Percentiles rank a stretch among this genome's conserved stretches.
phyloP scores from a whole-genome alignment of 2,113 vertebrate genomes.

The Glaucidium brasilianum region DNA sequence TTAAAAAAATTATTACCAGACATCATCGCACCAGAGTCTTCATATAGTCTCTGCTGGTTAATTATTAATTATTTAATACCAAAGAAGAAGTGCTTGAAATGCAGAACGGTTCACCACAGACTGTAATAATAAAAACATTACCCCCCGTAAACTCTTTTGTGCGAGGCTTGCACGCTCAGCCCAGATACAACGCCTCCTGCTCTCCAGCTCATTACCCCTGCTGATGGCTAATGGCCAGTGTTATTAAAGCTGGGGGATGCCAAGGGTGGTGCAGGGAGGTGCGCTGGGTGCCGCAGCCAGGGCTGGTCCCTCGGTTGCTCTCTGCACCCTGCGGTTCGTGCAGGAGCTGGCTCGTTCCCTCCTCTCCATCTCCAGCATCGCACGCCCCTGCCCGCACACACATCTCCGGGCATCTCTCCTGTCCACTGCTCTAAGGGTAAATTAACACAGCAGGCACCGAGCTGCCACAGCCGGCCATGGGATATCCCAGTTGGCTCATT shows the following conservation, averaged over 20 bases:
- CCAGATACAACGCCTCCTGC: background rate
- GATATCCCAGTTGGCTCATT: background rate
- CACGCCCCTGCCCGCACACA: background rate
- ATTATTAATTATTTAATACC: slow-evolving; percentile 34
- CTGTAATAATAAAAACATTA: slow-evolving; percentile 11
- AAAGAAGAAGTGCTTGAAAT: slow-evolving; percentile 7
- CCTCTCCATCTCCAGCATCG: background rate
- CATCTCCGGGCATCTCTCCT: background rate
- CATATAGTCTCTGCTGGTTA: background rate
- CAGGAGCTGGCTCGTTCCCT: background rate
- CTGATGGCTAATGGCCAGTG: background rate
- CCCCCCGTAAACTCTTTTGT: background rate
- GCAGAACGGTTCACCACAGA: background rate
- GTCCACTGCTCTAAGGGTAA: background rate
- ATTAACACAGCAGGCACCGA: background rate
- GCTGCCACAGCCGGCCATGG: background rate
- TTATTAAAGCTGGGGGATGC: background rate
- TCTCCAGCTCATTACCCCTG: slow-evolving; percentile 20
- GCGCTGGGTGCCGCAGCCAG: background rate
- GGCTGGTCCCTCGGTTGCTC: background rate
- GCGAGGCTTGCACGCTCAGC: background rate
- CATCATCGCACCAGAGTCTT: slow-evolving; percentile 10
- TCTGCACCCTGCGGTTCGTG: background rate
- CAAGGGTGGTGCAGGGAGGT: background rate
- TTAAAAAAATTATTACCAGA: background rate